Conservation (phyloP, 2,113 vertebrate species). For the Ancistrus triradiatus region DNA sequence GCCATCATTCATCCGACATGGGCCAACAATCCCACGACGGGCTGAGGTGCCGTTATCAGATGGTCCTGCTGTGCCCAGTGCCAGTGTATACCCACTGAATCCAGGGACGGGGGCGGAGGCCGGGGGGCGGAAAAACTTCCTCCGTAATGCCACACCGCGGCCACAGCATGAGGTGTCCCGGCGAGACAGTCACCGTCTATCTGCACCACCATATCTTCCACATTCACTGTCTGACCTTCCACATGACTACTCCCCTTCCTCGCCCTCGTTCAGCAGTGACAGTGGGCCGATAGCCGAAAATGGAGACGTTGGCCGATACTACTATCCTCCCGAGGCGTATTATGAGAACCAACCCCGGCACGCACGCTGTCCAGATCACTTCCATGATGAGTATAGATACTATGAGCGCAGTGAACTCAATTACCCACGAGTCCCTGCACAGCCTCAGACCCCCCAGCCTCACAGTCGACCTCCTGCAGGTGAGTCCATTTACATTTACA, state of each 20-base stretch:
- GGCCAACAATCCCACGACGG: constrained; percentile 91
- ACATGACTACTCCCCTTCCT: constrained; percentile 82
- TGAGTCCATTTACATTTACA: too few relatives aligned
- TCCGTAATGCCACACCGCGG: constrained; percentile 77
- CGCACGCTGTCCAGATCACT: constrained; percentile 69
- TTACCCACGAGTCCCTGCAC: constrained; percentile 78
- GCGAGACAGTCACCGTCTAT: constrained; percentile 88
- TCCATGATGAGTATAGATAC: constrained; percentile 86
- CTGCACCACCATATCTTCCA: constrained; percentile 85
- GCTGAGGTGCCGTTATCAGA: constrained; percentile 78
- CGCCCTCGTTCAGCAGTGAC: constrained; percentile 85
- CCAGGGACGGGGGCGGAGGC: constrained; percentile 63
- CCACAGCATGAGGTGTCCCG: constrained; percentile 82
- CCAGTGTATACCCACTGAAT: constrained; percentile 54
- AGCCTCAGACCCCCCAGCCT: constrained; percentile 68
- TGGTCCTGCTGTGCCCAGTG: constrained; percentile 51
- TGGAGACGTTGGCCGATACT: constrained; percentile 80
- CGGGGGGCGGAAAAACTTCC: constrained; percentile 83
- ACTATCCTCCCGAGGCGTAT: constrained; percentile 77
- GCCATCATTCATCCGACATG: constrained; percentile 98
- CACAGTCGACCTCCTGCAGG: constrained; percentile 83
- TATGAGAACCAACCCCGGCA: constrained; percentile 70
- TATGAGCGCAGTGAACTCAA: constrained; percentile 81
- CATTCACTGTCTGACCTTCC: constrained; percentile 82
- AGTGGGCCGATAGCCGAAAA: constrained; percentile 77